Evolutionary conservation across 2,888 invertebrate genomes (phyloP), one percentile per base, ranked within the genome.

Genomic region (Lycaena phlaeas): DNA sequence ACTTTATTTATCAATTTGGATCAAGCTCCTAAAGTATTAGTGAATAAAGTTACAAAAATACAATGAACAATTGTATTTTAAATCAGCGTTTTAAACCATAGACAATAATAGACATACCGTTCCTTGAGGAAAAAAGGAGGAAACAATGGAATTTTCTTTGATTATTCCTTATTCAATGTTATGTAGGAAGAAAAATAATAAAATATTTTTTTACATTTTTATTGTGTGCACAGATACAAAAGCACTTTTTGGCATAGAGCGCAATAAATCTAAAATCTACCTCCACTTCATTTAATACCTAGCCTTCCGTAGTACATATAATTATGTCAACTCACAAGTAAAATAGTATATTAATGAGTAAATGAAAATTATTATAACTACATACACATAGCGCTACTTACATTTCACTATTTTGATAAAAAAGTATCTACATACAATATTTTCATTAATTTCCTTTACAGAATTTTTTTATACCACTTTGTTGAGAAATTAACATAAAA

Each of bases 301-400:
- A 18, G 34, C 22, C 34, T 34, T 34, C 22, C 34, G 34, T 34
- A 34, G 34, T 34, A 34, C 34, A 34, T 34, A 34, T 34, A 34
- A 34, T 34, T 22, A 22, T 12, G 34, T 34, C 22, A 18, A 12
- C 22, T 12, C 22, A 22, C 34, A 4, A 22, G 34, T 11, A 34
- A 18, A 12, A 18, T 34, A 31, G 14, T 30, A 34, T 34, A 34
- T 22, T 34, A 30, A 18, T 34, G 22, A 34, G 34, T 34, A 34
- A n/a, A 34, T 31, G 22, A 18, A 22, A 34, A 34, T 34, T 18
- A 34, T 34, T 22, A 34, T 34, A 22, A 34, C 34, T 34, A 34
- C 34, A 34, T 34, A 34, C 34, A 34, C 34, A 34, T 34, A 34
- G 34, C 34, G 34, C 34, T 34, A 34, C 18, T 34, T 18, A 34